phyloP scores from a whole-genome alignment of 2,888 invertebrate genomes.

The Latheticus oryzae region DNA sequence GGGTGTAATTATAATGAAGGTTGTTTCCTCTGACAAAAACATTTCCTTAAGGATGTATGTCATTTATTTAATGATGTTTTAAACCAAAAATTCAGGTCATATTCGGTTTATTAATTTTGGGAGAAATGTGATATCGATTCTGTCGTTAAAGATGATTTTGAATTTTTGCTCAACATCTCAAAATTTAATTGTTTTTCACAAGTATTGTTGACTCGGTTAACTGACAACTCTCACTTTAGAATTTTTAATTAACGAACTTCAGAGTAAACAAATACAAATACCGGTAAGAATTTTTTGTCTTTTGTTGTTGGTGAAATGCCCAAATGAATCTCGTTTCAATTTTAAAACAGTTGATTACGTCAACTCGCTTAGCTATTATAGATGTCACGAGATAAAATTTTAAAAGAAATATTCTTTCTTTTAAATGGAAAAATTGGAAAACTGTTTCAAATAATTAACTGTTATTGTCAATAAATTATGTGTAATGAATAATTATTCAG shows the following conservation, averaged over 20 bases:
- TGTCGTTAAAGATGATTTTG: too few species aligned
- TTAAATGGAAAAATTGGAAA: conserved; percentile 15
- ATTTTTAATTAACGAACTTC: conserved; percentile 19
- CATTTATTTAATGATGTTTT: conserved; percentile 15
- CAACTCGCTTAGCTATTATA: conserved; percentile 10
- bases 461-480: conserved; percentile 16
- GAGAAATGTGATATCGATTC: too few species aligned
- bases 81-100: too few species aligned
- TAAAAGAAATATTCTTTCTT: too few species aligned
- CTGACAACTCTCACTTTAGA: conserved; percentile 16
- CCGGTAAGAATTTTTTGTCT: conserved; percentile 3
- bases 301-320: conserved; percentile 8
- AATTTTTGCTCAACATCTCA: too few species aligned
- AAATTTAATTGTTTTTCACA: conserved; percentile 6
- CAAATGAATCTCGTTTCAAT: conserved; percentile 7
- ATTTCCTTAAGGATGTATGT: conserved; percentile 9
- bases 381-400: conserved; percentile 5
- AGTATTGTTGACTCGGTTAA: conserved; percentile 9
- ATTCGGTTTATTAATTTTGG: too few species aligned
- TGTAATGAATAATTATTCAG: conserved; percentile 17
- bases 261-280: conserved; percentile 17
- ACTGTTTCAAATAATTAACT: conserved; percentile 24
- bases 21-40: conserved; percentile 11
- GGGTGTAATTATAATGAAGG: conserved; percentile 16
- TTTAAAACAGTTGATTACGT: conserved; percentile 6